Conservation (phyloP, 2,797 vertebrate genomes). For the Ctenopoma kingsleyae region DNA sequence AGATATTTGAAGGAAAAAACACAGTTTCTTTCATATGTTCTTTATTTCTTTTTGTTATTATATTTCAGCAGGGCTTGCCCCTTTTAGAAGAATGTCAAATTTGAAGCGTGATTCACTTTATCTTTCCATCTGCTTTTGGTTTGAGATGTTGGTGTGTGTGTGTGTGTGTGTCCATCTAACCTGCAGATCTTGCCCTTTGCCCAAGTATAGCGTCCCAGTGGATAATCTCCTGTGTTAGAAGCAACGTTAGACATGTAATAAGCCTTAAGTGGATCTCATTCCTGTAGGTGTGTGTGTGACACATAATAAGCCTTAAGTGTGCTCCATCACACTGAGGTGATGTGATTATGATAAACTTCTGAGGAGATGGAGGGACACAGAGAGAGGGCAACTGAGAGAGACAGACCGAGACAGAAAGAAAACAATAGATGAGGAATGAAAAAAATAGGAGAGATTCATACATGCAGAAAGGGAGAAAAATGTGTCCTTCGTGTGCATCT, state of each 20-base stretch:
- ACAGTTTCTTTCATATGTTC: neutral
- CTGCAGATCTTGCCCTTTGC: constrained; percentile 55
- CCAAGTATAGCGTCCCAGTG: constrained; percentile 50
- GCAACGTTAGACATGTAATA: constrained; percentile 77
- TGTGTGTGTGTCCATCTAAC: constrained; percentile 1
- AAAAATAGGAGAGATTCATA: neutral
- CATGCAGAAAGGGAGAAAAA: neutral
- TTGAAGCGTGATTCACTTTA: neutral
- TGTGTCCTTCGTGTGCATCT: neutral
- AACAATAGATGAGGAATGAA: neutral
- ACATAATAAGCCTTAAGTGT: constrained; percentile 78
- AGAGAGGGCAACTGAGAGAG: constrained; percentile 17
- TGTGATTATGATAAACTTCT: constrained; percentile 82
- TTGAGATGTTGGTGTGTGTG: constrained; percentile 9
- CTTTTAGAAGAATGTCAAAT: constrained; percentile 1
- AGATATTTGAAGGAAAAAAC: constrained; percentile 4
- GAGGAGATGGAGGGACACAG: constrained; percentile 63
- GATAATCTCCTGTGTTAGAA: constrained; percentile 76
- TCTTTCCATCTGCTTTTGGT: neutral
- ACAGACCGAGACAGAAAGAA: neutral
- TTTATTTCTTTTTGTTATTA: neutral
- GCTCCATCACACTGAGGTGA: constrained; percentile 74
- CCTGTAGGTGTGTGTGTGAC: constrained; percentile 37
- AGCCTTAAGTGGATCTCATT: constrained; percentile 74
- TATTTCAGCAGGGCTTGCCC: neutral